phyloP scores from a whole-genome alignment of 1,140 invertebrate genomes.

The Pemphigus obesinymphae region DNA sequence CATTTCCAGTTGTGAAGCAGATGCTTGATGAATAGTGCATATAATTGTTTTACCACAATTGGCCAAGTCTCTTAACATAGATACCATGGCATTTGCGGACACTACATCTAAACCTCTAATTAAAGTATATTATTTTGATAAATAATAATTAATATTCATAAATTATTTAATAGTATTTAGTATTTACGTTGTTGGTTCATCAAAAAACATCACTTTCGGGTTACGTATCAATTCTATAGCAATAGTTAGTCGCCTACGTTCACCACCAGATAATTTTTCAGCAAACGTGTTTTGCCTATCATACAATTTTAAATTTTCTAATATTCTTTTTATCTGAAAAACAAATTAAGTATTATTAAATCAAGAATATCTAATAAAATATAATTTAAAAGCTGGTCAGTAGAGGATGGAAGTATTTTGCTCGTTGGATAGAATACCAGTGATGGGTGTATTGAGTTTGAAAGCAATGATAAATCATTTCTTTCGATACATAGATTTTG shows the following conservation, averaged over 20 bases:
- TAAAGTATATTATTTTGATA: neutral
- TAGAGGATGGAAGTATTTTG: no score
- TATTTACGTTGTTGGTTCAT: conserved; percentile 85
- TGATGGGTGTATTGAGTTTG: no score
- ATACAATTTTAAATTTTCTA: conserved; percentile 37
- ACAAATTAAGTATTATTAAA: neutral
- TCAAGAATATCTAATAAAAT: no score
- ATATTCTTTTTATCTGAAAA: conserved; percentile 43
- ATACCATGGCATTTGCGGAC: conserved; percentile 51
- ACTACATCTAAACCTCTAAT: conserved; percentile 28
- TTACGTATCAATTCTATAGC: conserved; percentile 80
- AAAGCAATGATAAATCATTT: no score
- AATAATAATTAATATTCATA: neutral
- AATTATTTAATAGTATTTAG: conserved; percentile 43
- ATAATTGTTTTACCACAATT: conserved; percentile 84
- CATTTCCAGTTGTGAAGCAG: conserved; percentile 89
- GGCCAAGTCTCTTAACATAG: conserved; percentile 73
- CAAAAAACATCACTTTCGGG: conserved; percentile 86
- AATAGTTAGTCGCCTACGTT: conserved; percentile 80
- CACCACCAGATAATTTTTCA: conserved; percentile 74
- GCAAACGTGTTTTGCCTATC: conserved; percentile 60
- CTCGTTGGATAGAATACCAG: no score
- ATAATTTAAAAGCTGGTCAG: no score
- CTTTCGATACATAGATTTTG: no score
- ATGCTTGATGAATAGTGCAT: conserved; percentile 95